Conservation (phyloP, 1,140 invertebrate genomes). For the Penaeus vannamei region DNA sequence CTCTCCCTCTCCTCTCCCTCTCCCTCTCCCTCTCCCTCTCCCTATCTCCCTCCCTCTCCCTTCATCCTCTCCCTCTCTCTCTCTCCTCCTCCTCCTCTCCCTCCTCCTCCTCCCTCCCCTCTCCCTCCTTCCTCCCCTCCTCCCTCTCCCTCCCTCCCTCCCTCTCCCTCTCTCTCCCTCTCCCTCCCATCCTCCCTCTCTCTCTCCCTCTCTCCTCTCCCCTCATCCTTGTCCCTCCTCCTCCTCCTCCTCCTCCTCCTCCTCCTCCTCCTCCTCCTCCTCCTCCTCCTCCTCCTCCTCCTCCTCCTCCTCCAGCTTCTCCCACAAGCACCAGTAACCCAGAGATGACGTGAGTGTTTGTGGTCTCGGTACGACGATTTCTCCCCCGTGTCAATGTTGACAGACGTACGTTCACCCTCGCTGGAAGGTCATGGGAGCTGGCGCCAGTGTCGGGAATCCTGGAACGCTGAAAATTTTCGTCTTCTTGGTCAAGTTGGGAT, state of each 20-base stretch:
- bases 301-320: neutral
- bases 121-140: neutral
- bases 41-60: too few relatives aligned
- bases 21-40: neutral
- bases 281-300: neutral
- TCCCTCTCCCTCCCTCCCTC: neutral
- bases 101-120: neutral
- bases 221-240: neutral
- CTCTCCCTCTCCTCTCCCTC: neutral
- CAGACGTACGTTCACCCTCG: slow-evolving; percentile 54
- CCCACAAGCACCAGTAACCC: slow-evolving; percentile 57
- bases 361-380: slow-evolving; percentile 55
- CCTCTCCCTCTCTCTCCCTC: too few relatives aligned
- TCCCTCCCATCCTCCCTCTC: too few relatives aligned
- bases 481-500: too few relatives aligned
- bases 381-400: slow-evolving; percentile 51
- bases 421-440: slow-evolving; percentile 50
- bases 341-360: slow-evolving; percentile 56
- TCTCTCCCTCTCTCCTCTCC: too few relatives aligned
- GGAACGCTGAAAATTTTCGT: too few relatives aligned
- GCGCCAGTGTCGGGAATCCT: too few relatives aligned
- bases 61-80: too few relatives aligned
- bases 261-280: neutral
- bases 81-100: neutral
- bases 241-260: too few relatives aligned